Evolutionary conservation across 2,888 invertebrate genomes (phyloP), one percentile per base, ranked within the genome.

Genomic region (Tachina grossa): DNA sequence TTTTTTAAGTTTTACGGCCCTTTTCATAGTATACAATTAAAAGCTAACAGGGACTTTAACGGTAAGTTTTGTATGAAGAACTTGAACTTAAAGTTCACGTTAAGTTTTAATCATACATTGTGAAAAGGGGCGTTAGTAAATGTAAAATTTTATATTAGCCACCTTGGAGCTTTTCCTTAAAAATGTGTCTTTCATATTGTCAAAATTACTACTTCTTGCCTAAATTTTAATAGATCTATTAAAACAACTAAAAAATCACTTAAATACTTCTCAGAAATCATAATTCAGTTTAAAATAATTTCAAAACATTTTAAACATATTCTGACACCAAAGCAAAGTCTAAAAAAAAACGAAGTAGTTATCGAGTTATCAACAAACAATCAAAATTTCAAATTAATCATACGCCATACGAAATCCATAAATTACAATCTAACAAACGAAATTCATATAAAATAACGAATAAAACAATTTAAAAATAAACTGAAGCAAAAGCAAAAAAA

Each of bases 401-500:
- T 75, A 75, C 69, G 78, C 69, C 83, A 84, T 75, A 49, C 69
- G 57, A 69, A 75, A 69, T 55, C 71, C 74, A 84, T 57, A 75
- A 55, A 75, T 74, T 84, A 69, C 61, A 75, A 59, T 39, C 31
- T 59, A 74, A 74, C 49, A 45, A 57, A 53, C 41, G 57, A 68
- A 68, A 66, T 45, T n/a, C 47, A 19, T 10, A 41, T 47, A 16
- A 45, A 47, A 61, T 74, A 74, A 74, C 49, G 31, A 45, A 57
- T 59, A 49, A 69, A 80, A 80, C 31, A 74, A 68, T 59, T 77
- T 49, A 61, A 63, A 82, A 74, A 74, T 14, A 69, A 71, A 74
- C 41, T 55, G 41, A 59, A 51, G 49, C 11, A 55, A 63, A 55
- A 59, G n/a, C 9, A 14, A 78, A 11, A 65, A 31, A 51, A 22